Evolutionary conservation across 2,797 vertebrate species (phyloP), one percentile per base, ranked within the genome.

Genomic region (Acrocephalus scirpaceus): DNA sequence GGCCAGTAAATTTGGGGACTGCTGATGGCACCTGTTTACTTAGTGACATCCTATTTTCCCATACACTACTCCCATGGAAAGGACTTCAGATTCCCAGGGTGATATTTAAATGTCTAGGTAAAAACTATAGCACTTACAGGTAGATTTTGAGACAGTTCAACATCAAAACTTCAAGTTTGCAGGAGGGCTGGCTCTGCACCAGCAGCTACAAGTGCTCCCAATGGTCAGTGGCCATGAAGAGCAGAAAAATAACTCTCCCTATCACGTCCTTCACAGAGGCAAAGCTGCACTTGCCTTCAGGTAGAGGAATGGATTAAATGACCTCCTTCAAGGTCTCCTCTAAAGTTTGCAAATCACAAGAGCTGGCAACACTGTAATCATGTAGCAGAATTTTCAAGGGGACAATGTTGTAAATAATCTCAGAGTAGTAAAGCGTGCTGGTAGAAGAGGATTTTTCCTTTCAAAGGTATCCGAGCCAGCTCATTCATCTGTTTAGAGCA

Each of bases 401-500:
- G 47, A 66, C 67, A 56, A 9, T 34, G 45, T 19, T 73, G 38
- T 94, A 67, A 93, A 80, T 92, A 66, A 77, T 74, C 64, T 44
- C 67, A 80, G 26, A 69, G 36, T 45, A 53, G n/a, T 58, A 50
- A 88, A 18, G 13, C 2, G 10, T 44, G 65, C 34, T 56, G 30
- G 29, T 60, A 70, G 42, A 72, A 34, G 9, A 69, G 44, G 15
- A 60, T 73, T 88, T n/a, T 69, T 77, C 72, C 72, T 74, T 78
- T 58, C 23, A 15, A 45, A 86, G 53, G 73, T 77, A 88, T 47
- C 60, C 56, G 44, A 64, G 66, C 45, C 51, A 91, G 65, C 29
- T 91, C 66, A 85, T 92, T 95, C 66, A 79, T 84, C 82, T 95
- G 30, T 88, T 92, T 60, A 76, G 76, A 86, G 67, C 16, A 76